Evolutionary conservation across 2,888 invertebrate species (phyloP), one percentile per base, ranked within the genome.

Genomic region (Parochlus steinenii): DNA sequence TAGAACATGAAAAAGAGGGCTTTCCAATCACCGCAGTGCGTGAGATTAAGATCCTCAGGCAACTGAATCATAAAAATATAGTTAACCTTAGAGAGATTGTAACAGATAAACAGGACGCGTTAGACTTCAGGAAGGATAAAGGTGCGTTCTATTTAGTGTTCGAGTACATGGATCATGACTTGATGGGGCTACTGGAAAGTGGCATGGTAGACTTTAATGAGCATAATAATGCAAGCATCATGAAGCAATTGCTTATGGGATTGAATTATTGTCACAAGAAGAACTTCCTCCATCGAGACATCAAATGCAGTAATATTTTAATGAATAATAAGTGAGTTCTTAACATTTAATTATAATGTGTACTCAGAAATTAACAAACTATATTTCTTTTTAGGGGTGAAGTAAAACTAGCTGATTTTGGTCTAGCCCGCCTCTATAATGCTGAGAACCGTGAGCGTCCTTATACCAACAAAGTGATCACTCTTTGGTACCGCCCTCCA

Each of bases 161-260:
- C 56, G 98, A 99, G 58, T 99, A 98, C 61, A 95, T 98, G 92
- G 98, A 99, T 63, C 98, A 99, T 55, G 98, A 99, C 61, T 63
- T 99, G 45, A 97, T 98, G 92, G 98, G 98, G 0, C 64, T 99
- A 6, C 61, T 99, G 33, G 98, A 99, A 56, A 93, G 93, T 14
- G 90, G 92, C 41, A 78, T 95, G 78, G 93, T 97, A 25, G 82
- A 86, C 52, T 93, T 98, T 56, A 85, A 80, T 42, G 90, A 92
- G 58, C 71, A 79, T 36, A 89, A 97, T 58, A 93, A 98, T 58
- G 92, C 95, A 1, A 90, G 89, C 48, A 92, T 98, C 48, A 95
- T 97, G 89, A 78, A 85, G 40, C 98, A 99, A 57, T 64, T 99
- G 31, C 61, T 99, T 28, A 86, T 90, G 54, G 98, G 97, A 1